Conservation (phyloP, 64 coral and sea anemone genomes). For the Acropora yongei region DNA sequence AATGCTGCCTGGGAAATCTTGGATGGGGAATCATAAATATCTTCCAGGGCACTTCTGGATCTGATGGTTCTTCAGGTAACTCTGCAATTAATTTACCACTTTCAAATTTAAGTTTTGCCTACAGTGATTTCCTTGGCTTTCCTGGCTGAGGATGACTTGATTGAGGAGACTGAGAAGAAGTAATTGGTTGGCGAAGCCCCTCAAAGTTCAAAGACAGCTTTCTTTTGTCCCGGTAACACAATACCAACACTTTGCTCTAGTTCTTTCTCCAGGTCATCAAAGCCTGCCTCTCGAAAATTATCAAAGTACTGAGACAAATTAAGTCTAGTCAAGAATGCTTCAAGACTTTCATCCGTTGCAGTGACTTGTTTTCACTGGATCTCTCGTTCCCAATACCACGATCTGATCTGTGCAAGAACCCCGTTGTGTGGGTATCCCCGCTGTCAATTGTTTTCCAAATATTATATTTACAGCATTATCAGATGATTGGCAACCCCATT, state of each 20-base stretch:
- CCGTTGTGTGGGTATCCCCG: constrained; percentile 6
- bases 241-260: constrained; percentile 54
- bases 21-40: not conserved
- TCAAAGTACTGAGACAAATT: constrained; percentile 66
- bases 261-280: constrained; percentile 74
- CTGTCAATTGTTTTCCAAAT: constrained; percentile 25
- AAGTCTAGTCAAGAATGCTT: constrained; percentile 15
- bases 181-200: constrained; percentile 29
- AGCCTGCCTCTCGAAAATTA: constrained; percentile 49
- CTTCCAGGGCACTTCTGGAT: not conserved
- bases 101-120: constrained; percentile 23
- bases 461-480: constrained; percentile 7
- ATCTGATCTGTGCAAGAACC: not conserved
- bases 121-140: not conserved
- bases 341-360: constrained; percentile 61
- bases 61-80: constrained; percentile 12
- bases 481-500: not conserved
- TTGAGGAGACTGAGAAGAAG: not conserved
- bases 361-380: not conserved
- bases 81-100: constrained; percentile 2
- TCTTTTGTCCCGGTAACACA: constrained; percentile 51
- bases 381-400: too few relatives aligned
- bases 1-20: constrained; percentile 26
- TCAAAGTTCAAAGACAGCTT: constrained; percentile 64
- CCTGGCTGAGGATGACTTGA: not conserved